Base-by-base conservation (phyloP, 2,888 invertebrate species). In the Agrotis exclamationis region DNA sequence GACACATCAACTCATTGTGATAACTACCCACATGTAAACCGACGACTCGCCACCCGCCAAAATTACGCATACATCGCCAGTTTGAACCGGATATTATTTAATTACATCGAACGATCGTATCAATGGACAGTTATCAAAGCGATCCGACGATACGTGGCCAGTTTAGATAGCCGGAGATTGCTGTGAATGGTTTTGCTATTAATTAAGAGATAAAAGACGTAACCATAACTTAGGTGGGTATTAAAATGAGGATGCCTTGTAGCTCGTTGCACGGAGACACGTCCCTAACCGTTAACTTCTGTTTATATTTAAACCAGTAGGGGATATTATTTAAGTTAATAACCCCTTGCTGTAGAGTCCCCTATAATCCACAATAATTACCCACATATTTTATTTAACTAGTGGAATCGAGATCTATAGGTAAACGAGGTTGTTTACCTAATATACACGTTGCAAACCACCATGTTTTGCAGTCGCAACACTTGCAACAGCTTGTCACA, bases 131-230 rank as follows among this genome's bases (percentile, higher is more conserved):
- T 73, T 86, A 85, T 85, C 82, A 82, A 81, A 84, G 84, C 76
- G 81, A 80, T 79, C 78, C 77, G 72, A 76, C 54, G 75, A 79
- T 85, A 84, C 78, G 82, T 64, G 24, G 58, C 28, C 56, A 74
- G 74, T 84, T 80, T 78, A 82, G 75, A 70, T 74, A 64, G 57
- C 50, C 50, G 63, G 64, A 75, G 70, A 81, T 74, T 70, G 66
- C 66, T 62, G 70, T 72, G 82, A 84, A 84, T 83, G 85, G 82
- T 82, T 85, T 85, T 75, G 86, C 83, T 86, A 85, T 87, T 88
- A 88, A 90, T 90, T 88, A 90, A 89, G 84, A 86, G 86, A 87
- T 90, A 88, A 87, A 88, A 87, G 87, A 85, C 83, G 79, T 83
- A 72, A 67, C 68, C 45, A 79, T 78, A 74, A 78, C 59, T 68